Base-by-base conservation (phyloP, 2,113 vertebrate genomes). In the Myotis brandtii region DNA sequence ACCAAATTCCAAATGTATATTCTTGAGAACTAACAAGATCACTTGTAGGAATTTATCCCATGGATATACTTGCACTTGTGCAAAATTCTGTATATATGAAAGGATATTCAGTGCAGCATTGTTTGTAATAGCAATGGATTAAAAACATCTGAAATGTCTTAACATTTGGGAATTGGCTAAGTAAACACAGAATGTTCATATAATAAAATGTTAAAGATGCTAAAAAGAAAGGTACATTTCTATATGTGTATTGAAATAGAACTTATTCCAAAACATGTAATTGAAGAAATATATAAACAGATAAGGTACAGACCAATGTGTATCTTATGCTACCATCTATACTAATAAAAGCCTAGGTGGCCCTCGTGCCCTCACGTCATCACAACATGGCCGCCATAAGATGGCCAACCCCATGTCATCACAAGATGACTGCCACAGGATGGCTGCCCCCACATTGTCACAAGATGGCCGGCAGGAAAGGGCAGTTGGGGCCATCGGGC, bases 181-280 rank as follows among this genome's bases (percentile, higher is more conserved):
- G n/a, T 72, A 88, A 86, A 94, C 34, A 84, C 5, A 83, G 52
- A 94, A 66, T 32, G 10, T 64, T 80, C 37, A 30, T 25, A 83
- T 27, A 67, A 64, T 75, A 37, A 48, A 75, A 94, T 50, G 48
- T 56, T 72, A 89, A 70, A 81, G 59, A 83, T 80, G n/a, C 64
- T 89, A 17, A 70, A 85, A 91, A 62, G 23, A 66, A 64, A 76
- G 10, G 80, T 9, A 16, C 5, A n/a, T 50, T 82, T 52, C 34
- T 6, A 25, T 27, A 46, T 9, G 62, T 70, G 50, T 30, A 76
- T 30, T 11, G 30, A 72, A 46, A 32, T 13, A 34, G 46, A 86
- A 81, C 32, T 72, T 92, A 76, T 70, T 91, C 17, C 40, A 85
- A 85, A 96, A 91, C 62, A 32, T n/a, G 27, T 77, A 86, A n/a